Evolutionary conservation across 2,888 invertebrate genomes (phyloP), one percentile per base, ranked within the genome.

Genomic region (Temnothorax ravouxi): DNA sequence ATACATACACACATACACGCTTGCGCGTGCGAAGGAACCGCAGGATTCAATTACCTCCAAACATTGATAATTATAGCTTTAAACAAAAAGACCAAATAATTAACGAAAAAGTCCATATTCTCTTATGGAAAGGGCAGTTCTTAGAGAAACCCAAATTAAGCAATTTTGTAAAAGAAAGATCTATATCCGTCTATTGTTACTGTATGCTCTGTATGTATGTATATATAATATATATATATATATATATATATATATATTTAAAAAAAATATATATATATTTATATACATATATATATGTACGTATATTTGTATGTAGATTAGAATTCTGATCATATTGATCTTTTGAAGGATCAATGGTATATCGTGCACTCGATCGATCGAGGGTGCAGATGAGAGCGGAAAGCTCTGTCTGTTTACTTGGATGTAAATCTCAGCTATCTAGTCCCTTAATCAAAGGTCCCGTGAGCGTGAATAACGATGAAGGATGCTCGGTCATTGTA

Each of bases 51-150:
- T 89, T 87, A 89, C 84, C 83, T 86, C 87, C 82, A 71, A 74
- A 75, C 74, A 64, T 84, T 81, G 79, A 86, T 86, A 88, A 88
- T 86, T 79, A 86, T 91, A 92, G 92, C 91, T 91, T 92, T 92
- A 92, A 92, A 89, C 80, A 47, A 91, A 86, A 90, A 92, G 92
- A 92, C 92, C 92, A 92, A 92, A 81, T 90, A 90, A 84, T 77
- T 89, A 67, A 86, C 15, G 83, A 83, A 86, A 69, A 87, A 87
- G 84, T 86, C 85, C 83, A 84, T 91, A 92, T 89, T 91, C 89
- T 89, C 87, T 90, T 88, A 87, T 80, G 54, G 84, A 84, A 79
- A 76, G 52, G 61, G 84, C 86, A 88, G 80, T 85, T 64, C 67
- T 87, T 89, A 87, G 84, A 83, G 64, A 59, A 79, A 83, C 66